These are phyloP conservation scores for Maniola jurtina DNA, from an alignment of 1,140 invertebrate species.

Conservation along the genomic window DNA sequence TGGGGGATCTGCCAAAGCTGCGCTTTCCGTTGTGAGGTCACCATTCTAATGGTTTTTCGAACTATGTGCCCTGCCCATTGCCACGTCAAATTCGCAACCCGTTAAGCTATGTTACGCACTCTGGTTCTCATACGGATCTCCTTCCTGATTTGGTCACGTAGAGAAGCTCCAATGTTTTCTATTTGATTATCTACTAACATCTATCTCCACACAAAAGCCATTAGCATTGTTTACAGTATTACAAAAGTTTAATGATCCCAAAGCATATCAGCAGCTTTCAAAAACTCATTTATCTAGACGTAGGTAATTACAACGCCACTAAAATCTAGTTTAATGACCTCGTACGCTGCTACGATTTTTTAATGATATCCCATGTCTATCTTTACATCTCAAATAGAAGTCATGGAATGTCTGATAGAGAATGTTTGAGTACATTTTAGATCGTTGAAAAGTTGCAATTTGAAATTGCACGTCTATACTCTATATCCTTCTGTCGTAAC, in stretches of 20 bases:
- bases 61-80: too few relatives aligned
- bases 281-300: conserved; percentile 21
- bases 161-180: too few relatives aligned
- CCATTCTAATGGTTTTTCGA: too few relatives aligned
- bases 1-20: too few relatives aligned
- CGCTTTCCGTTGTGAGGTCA: too few relatives aligned
- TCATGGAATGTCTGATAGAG: not conserved
- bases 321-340: conserved; percentile 20
- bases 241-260: conserved; percentile 2
- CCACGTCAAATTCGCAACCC: too few relatives aligned
- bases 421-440: not conserved
- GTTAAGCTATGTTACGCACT: too few relatives aligned
- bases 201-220: not conserved
- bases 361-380: not conserved
- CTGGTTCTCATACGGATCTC: too few relatives aligned
- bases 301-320: conserved; percentile 19
- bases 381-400: not conserved
- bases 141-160: too few relatives aligned
- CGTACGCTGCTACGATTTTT: not conserved
- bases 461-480: too few relatives aligned
- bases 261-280: conserved; percentile 18
- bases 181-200: not conserved
- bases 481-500: too few relatives aligned
- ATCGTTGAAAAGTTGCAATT: too few relatives aligned
- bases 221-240: conserved; percentile 6